Base-by-base conservation (phyloP, 1,140 invertebrate genomes). In the Homarus americanus region DNA sequence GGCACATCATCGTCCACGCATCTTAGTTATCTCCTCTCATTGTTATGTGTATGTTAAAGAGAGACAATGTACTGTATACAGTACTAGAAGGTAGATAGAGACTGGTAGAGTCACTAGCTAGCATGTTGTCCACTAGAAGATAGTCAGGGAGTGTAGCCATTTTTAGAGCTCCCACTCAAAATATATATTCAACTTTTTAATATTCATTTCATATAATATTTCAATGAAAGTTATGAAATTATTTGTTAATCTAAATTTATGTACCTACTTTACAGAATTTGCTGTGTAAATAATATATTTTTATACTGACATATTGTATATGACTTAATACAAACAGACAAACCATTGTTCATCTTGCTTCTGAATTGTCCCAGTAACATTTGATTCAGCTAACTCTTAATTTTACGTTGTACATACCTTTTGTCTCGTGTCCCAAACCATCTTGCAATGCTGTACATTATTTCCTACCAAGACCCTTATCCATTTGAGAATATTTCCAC, bases 381-480 rank as follows among this genome's bases (percentile, higher is more conserved):
- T 41, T 53, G 41, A 49, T 44, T 80, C 41, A 28, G 41, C 78
- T 80, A 80, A 80, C 78, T n/a, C 9, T 44, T 5, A 49, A 10
- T 15, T 80, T 49, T 44, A 44, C 24, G 53, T 80, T 80, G 78
- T 80, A 80, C 10, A 80, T n/a, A 80, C 38, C 12, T 49, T 80
- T 32, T 49, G 40, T 24, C 9, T n/a, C 20, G 10, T 53, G 38
- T 53, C 38, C 28, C 63, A 69, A 9, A 9, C 28, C 28, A 24
- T 53, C 78, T 53, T 24, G 12, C 24, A 80, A 28, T 80, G 78
- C 28, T 80, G 78, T 80, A 58, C 5, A 58, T 10, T 41, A 32
- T 28, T 38, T 53, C 40, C 36, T 24, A 32, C 28, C 12, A 24
- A 17, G 53, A 1, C 41, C 78, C 41, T 44, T 15, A 41, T 76